A percentile compares a stretch with the other conserved stretches of the same genome.
These are phyloP conservation scores for Hemithea aestivaria DNA, from an alignment of 2,888 invertebrate genomes.

Conservation along the genomic window DNA sequence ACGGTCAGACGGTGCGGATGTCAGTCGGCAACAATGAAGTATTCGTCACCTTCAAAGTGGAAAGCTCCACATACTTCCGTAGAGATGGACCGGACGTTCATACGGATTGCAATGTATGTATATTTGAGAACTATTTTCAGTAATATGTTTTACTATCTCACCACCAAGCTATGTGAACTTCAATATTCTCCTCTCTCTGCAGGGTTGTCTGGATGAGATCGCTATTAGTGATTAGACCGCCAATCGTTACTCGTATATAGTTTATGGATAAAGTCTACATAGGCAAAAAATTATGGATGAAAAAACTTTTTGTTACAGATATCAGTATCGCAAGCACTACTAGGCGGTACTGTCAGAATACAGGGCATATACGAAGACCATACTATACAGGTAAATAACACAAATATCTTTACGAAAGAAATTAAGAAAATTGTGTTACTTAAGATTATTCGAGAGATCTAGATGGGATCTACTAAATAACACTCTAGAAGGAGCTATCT, in stretches of 20 bases:
- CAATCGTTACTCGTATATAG: no score
- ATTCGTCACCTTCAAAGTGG: conserved; percentile 96
- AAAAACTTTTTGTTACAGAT: no score
- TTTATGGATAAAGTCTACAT: no score
- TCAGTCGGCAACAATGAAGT: conserved; percentile 93
- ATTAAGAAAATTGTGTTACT: no score
- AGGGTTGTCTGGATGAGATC: no score
- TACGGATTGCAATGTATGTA: conserved; percentile 86
- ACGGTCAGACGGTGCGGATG: conserved; percentile 98
- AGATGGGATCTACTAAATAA: no score
- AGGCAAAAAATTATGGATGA: no score
- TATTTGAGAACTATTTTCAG: background rate
- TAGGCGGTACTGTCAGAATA: conserved; percentile 95
- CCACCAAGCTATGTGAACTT: background rate
- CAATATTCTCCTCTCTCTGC: no score
- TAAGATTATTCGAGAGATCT: no score
- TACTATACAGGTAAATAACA: conserved; percentile 90
- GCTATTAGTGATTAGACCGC: no score
- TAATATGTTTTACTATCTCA: background rate
- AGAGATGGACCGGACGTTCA: conserved; percentile 97
- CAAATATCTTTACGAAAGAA: no score
- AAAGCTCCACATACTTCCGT: conserved; percentile 91
- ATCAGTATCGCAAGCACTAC: conserved; percentile 92
- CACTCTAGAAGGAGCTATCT: no score
- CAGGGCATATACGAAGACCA: conserved; percentile 98